phyloP scores from a whole-genome alignment of 2,888 invertebrate genomes.

The Adineta ricciae region DNA sequence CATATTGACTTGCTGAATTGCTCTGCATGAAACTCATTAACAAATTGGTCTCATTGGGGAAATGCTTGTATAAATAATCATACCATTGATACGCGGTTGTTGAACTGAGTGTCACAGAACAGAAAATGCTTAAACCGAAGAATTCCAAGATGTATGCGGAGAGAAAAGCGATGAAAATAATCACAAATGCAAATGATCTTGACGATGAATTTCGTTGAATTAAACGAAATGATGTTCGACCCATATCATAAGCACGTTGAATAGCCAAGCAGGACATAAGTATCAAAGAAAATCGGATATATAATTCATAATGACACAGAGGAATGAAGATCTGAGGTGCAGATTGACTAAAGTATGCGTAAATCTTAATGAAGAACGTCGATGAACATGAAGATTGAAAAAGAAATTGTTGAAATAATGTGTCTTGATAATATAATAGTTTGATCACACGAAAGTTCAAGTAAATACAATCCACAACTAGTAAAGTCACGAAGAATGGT shows the following conservation, averaged over 20 bases:
- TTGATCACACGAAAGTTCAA: background rate
- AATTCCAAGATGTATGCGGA: background rate
- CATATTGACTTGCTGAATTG: background rate
- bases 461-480: background rate
- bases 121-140: background rate
- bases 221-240: background rate
- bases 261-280: background rate
- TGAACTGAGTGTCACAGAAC: background rate
- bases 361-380: background rate
- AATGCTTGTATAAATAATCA: background rate
- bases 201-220: background rate
- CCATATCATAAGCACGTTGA: background rate
- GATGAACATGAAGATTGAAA: background rate
- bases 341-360: background rate
- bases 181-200: background rate
- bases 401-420: background rate
- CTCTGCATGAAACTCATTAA: background rate
- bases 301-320: background rate
- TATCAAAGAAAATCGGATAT: background rate
- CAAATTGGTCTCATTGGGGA: background rate
- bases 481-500: background rate
- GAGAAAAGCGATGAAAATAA: background rate
- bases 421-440: background rate
- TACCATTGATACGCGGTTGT: background rate
- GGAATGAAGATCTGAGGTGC: background rate